phyloP scores from a whole-genome alignment of 2,888 invertebrate species.

The Nymphalis c-album region DNA sequence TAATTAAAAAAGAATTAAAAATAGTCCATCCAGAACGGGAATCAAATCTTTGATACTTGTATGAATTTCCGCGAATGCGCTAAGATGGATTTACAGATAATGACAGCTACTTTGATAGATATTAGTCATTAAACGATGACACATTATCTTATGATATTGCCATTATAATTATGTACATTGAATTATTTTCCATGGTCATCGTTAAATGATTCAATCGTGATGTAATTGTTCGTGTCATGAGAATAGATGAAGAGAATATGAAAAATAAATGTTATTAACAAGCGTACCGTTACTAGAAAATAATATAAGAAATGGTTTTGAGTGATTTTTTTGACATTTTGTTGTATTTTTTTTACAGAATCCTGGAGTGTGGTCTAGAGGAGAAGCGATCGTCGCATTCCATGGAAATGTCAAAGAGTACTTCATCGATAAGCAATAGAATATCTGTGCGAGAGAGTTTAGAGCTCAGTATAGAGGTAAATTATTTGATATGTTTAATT shows the following conservation, averaged over 20 bases:
- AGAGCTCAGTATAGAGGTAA: constrained; percentile 48
- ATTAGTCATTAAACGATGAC: constrained; percentile 7
- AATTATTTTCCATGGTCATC: constrained; percentile 2
- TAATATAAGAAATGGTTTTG: neutral
- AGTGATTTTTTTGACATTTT: neutral
- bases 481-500: neutral
- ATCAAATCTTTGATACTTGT: too few species aligned
- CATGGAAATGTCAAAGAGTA: constrained; percentile 80
- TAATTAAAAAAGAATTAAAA: neutral
- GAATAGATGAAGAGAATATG: neutral
- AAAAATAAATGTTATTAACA: neutral
- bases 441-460: constrained; percentile 70
- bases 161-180: neutral
- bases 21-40: too few species aligned
- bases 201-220: constrained; percentile 20
- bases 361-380: constrained; percentile 70
- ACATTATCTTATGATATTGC: neutral
- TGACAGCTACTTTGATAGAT: neutral
- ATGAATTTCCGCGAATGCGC: too few species aligned
- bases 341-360: constrained; percentile 50
- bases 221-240: constrained; percentile 20
- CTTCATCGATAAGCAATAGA: constrained; percentile 74
- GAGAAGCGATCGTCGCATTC: constrained; percentile 70
- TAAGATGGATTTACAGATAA: neutral
- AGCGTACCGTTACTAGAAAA: too few species aligned